These are phyloP conservation scores for Rhopalosiphum padi DNA, from an alignment of 1,140 invertebrate genomes.

Conservation along the genomic window DNA sequence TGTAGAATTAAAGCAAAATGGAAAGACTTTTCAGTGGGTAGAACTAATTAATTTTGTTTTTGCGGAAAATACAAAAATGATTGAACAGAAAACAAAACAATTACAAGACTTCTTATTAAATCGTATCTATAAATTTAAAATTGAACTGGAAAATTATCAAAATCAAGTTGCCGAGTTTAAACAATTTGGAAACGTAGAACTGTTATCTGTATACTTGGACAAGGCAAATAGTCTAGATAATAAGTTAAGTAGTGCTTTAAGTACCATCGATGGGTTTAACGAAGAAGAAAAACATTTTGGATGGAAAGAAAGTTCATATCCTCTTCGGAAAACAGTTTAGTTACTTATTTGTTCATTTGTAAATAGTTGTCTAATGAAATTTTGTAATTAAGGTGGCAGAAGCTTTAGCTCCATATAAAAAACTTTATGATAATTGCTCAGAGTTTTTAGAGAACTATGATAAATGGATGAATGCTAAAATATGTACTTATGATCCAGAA, in stretches of 20 bases:
- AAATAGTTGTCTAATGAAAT: neutral
- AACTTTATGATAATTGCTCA: slow-evolving; percentile 85
- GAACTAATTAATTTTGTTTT: slow-evolving; percentile 80
- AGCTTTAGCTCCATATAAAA: slow-evolving; percentile 76
- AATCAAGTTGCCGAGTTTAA: slow-evolving; percentile 86
- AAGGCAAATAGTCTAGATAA: slow-evolving; percentile 79
- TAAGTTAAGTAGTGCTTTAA: slow-evolving; percentile 74
- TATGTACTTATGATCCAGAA: slow-evolving; percentile 87
- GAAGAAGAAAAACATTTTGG: slow-evolving; percentile 89
- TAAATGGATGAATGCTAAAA: slow-evolving; percentile 82
- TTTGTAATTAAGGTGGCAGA: slow-evolving; percentile 60
- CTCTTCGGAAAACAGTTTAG: slow-evolving; percentile 63
- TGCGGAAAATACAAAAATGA: slow-evolving; percentile 80
- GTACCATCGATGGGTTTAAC: slow-evolving; percentile 89
- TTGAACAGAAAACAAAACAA: slow-evolving; percentile 83
- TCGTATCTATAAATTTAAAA: slow-evolving; percentile 73
- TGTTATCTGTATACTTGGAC: slow-evolving; percentile 83
- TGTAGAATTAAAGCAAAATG: slow-evolving; percentile 86
- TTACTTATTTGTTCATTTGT: neutral
- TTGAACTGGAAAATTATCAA: slow-evolving; percentile 81
- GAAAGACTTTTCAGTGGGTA: slow-evolving; percentile 84
- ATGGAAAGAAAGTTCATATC: slow-evolving; percentile 90
- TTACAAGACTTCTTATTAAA: slow-evolving; percentile 81
- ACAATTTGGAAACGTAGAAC: slow-evolving; percentile 86
- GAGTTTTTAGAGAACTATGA: slow-evolving; percentile 86